Conservation (phyloP, 2,888 invertebrate genomes). For the Tachina grossa region DNA sequence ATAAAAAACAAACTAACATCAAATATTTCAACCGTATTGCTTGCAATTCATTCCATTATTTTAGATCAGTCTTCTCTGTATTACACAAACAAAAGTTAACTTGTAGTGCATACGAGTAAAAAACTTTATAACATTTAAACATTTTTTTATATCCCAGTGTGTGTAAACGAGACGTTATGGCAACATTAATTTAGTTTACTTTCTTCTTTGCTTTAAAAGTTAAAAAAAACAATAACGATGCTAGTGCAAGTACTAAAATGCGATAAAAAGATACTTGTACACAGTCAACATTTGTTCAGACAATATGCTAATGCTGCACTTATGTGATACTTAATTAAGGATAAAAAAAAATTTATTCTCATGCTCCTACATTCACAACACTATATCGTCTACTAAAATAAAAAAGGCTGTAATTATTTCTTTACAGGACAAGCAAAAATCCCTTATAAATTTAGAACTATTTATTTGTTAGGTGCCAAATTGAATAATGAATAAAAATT, state of each 20-base stretch:
- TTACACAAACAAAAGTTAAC: conserved; percentile 35
- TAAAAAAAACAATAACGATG: conserved; percentile 13
- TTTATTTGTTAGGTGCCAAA: no score
- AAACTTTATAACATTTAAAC: conserved; percentile 9
- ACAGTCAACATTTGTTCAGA: conserved; percentile 41
- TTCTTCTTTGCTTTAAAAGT: conserved; percentile 18
- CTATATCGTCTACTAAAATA: no score
- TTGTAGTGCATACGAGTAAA: conserved; percentile 12
- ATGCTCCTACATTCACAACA: no score
- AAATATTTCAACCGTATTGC: conserved; percentile 12
- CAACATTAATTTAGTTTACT: conserved; percentile 24
- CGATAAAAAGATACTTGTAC: background rate
- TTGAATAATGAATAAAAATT: no score
- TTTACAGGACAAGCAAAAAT: no score
- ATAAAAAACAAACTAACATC: background rate
- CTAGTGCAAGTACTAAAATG: conserved; percentile 1
- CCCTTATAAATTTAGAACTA: no score
- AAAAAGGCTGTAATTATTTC: no score
- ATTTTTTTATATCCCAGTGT: background rate
- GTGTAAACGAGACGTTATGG: background rate
- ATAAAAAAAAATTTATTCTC: conserved; percentile 1
- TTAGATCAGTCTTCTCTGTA: background rate
- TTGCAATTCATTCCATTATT: conserved; percentile 1
- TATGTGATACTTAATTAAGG: conserved; percentile 55
- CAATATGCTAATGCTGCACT: conserved; percentile 46